Base-by-base conservation (phyloP, 2,888 invertebrate genomes). In the Calameuta idolon region DNA sequence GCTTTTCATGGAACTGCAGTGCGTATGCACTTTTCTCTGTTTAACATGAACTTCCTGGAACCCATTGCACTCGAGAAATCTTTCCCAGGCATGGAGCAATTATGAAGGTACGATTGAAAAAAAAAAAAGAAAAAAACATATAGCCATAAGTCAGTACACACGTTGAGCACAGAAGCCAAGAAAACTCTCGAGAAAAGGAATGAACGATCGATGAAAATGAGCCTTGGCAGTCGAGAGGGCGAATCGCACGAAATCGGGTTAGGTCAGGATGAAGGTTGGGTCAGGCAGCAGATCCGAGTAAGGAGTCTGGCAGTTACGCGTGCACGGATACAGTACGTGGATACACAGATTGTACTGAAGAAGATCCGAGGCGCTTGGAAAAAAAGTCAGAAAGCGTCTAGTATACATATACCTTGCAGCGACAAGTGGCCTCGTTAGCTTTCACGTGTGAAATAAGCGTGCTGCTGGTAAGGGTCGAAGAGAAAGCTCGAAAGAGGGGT, bases 401-500 rank as follows among this genome's bases (percentile, higher is more conserved):
- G 35, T 40, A 5, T 40, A 40, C 23, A 23, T 55, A 0, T 55
- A 23, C 9, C 9, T 55, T 55, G 5, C 9, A 9, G 23, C 9
- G 55, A 5, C 9, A 55, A 55, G 55, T 55, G 55, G 55, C 23
- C 55, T 55, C 55, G 55, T 55, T 55, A 55, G 55, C 55, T 23
- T 23, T 55, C 23, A 55, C 55, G 55, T 55, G 55, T 23, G 55
- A 55, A 55, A 55, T 55, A 55, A 55, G 23, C 55, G 55, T 55
- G 55, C 55, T 15, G 9, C 23, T 23, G 55, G 55, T 55, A 55
- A 55, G 55, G 55, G 23, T 55, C 2, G 35, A 55, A 23, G 55
- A 23, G 55, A 9, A 23, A 55, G 55, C 23, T 23, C 0, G 55
- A 23, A 2, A 55, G 55, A 55, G 55, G 15, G 23, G 79, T 83